Conservation (phyloP, 2,113 vertebrate species). For the Vanacampus margaritifer region DNA sequence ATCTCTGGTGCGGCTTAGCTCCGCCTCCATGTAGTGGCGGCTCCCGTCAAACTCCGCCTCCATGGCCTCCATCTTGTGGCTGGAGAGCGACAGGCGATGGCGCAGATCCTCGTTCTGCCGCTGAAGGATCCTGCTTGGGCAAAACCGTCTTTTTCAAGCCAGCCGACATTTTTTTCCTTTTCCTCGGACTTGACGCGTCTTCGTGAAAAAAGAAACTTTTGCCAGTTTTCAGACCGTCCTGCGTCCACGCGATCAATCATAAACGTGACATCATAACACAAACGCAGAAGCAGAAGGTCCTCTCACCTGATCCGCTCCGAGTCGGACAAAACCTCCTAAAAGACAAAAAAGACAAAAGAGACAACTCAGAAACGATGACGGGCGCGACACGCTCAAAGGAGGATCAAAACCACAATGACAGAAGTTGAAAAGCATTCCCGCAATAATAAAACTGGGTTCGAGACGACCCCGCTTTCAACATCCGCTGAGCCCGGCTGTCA, state of each 20-base stretch:
- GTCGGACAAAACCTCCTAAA: conserved; percentile 84
- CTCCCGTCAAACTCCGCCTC: conserved; percentile 89
- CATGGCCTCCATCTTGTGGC: conserved; percentile 89
- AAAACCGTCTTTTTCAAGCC: not conserved
- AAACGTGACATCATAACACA: not conserved
- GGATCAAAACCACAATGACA: too few species aligned
- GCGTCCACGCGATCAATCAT: not conserved
- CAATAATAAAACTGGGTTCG: too few species aligned
- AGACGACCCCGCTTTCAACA: too few species aligned
- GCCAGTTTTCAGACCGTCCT: too few species aligned
- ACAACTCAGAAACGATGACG: conserved; percentile 36
- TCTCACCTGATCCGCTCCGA: conserved; percentile 90
- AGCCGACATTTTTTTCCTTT: too few species aligned
- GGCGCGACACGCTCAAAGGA: too few species aligned
- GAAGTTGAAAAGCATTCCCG: too few species aligned
- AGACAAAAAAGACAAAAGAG: conserved; percentile 26
- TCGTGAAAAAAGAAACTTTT: too few species aligned
- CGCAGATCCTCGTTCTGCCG: conserved; percentile 94
- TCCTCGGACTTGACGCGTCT: too few species aligned
- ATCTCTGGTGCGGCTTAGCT: conserved; percentile 87
- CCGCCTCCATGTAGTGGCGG: conserved; percentile 90
- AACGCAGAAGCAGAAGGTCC: not conserved
- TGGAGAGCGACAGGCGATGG: conserved; percentile 81
- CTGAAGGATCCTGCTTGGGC: conserved; percentile 80
- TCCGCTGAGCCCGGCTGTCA: too few species aligned